phyloP scores from a whole-genome alignment of 2,888 invertebrate genomes.

The Aleiodes leptofemur region DNA sequence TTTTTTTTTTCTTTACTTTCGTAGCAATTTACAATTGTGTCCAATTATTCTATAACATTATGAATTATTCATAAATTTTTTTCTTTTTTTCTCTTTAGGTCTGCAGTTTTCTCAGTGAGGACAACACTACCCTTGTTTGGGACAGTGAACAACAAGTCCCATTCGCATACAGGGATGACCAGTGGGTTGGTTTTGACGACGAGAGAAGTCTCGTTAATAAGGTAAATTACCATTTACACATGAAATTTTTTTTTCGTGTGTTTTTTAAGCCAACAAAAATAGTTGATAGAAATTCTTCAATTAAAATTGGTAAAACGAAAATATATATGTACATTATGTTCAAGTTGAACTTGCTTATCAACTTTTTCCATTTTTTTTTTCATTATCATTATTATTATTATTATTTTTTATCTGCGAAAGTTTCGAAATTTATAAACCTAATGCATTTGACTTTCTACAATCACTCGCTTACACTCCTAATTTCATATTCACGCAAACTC shows the following conservation, averaged over 20 bases:
- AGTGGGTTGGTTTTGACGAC: conserved; percentile 97
- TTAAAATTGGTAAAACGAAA: conserved; percentile 11
- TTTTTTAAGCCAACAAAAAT: too few species aligned
- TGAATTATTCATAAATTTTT: conserved; percentile 1
- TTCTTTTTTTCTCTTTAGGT: conserved; percentile 76
- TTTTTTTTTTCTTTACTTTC: conserved; percentile 36
- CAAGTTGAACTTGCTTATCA: too few species aligned
- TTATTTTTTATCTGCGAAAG: not conserved
- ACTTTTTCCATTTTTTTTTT: too few species aligned
- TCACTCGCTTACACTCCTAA: conserved; percentile 3
- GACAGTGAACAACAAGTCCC: conserved; percentile 97
- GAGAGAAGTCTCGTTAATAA: conserved; percentile 93
- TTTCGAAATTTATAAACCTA: conserved; percentile 5
- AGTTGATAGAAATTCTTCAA: conserved; percentile 1
- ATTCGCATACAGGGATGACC: conserved; percentile 92
- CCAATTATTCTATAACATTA: too few species aligned
- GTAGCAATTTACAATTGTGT: conserved; percentile 25
- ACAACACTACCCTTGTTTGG: conserved; percentile 95
- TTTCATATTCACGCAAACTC: conserved; percentile 8
- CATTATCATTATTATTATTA: too few species aligned
- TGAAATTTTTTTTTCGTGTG: not conserved
- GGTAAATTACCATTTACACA: conserved; percentile 76
- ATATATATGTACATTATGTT: conserved; percentile 11
- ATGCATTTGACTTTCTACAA: conserved; percentile 10
- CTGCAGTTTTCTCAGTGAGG: conserved; percentile 91